phyloP scores from a whole-genome alignment of 2,888 invertebrate genomes.

The Rhagonycha fulva region DNA sequence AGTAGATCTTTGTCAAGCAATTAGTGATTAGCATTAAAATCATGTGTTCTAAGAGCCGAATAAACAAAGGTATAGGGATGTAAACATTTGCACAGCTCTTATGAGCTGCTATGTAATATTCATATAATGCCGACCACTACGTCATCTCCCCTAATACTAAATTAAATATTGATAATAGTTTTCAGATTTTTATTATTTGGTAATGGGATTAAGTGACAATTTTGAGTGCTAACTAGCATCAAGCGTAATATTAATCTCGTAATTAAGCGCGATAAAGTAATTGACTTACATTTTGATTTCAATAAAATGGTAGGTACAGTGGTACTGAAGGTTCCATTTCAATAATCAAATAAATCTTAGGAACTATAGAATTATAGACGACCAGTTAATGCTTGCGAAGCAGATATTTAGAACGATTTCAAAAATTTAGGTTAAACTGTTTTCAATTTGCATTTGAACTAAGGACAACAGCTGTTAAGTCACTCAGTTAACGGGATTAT shows the following conservation, averaged over 20 bases:
- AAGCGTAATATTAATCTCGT: too few species aligned
- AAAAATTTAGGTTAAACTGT: not conserved
- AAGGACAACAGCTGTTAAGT: not conserved
- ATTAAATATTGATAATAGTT: not conserved
- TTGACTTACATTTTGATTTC: not conserved
- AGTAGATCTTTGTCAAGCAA: slow-evolving; percentile 33
- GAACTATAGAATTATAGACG: not conserved
- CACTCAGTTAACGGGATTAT: not conserved
- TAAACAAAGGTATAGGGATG: slow-evolving; percentile 46
- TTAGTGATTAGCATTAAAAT: slow-evolving; percentile 45
- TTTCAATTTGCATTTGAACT: not conserved
- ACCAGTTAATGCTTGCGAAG: not conserved
- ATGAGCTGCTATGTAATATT: slow-evolving; percentile 42
- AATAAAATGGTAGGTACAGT: not conserved
- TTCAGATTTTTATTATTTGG: not conserved
- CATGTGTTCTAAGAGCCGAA: slow-evolving; percentile 44
- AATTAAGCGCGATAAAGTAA: not conserved
- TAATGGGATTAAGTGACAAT: not conserved
- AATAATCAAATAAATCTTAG: not conserved
- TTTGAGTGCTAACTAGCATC: not conserved
- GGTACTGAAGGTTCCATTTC: not conserved
- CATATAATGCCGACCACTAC: slow-evolving; percentile 34
- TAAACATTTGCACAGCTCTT: slow-evolving; percentile 53
- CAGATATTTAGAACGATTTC: not conserved
- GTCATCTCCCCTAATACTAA: slow-evolving; percentile 19